Conservation (phyloP, 2,797 vertebrate genomes). For the Hypotaenidia okinawae region DNA sequence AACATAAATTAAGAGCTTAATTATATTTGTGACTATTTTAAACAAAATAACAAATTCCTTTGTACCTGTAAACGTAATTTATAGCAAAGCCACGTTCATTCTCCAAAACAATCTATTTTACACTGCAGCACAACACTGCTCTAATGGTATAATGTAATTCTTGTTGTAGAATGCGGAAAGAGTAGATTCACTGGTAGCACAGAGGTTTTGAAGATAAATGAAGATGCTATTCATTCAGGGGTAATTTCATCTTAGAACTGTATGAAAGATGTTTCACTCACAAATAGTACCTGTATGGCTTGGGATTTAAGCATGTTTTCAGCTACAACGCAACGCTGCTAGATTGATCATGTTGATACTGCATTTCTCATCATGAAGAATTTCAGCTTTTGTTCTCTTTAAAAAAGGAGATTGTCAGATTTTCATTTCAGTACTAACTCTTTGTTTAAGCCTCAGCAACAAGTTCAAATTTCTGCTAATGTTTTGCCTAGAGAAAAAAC, state of each 20-base stretch:
- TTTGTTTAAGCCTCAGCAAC: constrained; percentile 71
- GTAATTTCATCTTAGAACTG: constrained; percentile 95
- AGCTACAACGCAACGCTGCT: constrained; percentile 67
- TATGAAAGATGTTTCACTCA: constrained; percentile 90
- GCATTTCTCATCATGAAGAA: constrained; percentile 77
- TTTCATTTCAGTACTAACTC: constrained; percentile 66
- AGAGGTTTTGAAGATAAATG: constrained; percentile 98
- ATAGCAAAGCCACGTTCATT: constrained; percentile 98
- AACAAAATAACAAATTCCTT: constrained; percentile 98
- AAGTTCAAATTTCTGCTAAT: constrained; percentile 65
- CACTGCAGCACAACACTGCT: constrained; percentile 89
- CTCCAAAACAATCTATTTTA: constrained; percentile 97
- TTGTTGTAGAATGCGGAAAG: constrained; percentile 85
- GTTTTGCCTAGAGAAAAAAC: constrained; percentile 63
- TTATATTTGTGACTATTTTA: constrained; percentile 99
- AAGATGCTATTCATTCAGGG: constrained; percentile 99
- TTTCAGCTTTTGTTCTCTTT: constrained; percentile 67
- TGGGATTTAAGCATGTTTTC: constrained; percentile 78
- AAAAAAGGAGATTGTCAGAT: constrained; percentile 51
- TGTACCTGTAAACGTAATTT: constrained; percentile 98
- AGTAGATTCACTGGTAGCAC: constrained; percentile 91
- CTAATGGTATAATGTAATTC: constrained; percentile 94
- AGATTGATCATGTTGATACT: constrained; percentile 80
- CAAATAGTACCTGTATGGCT: constrained; percentile 67
- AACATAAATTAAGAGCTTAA: constrained; percentile 99